Evolutionary conservation across 2,888 invertebrate species (phyloP).

Genomic region (Sepiola atlantica): DNA sequence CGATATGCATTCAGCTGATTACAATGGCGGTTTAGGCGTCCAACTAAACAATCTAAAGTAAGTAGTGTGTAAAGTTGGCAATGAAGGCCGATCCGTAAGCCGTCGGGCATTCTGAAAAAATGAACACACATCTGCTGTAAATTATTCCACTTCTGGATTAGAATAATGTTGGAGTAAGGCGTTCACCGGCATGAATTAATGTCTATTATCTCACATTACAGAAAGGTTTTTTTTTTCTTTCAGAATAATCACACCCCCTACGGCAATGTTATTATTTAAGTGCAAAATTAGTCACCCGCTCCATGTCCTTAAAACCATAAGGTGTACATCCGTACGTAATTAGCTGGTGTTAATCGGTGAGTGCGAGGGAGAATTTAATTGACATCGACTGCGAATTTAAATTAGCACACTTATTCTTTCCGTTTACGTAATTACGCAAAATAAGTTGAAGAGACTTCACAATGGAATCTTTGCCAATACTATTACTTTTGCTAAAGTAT

Average conservation of each 20-base stretch:
- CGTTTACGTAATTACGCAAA: not conserved
- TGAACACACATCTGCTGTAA: not conserved
- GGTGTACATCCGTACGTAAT: not conserved
- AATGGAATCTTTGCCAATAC: no score
- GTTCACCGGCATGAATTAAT: not conserved
- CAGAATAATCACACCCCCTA: not conserved
- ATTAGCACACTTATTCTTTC: not conserved
- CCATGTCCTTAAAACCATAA: not conserved
- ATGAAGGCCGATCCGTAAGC: not conserved
- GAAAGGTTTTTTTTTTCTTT: no score
- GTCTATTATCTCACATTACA: not conserved
- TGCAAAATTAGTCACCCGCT: not conserved
- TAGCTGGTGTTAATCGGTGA: not conserved
- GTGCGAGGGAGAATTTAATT: not conserved
- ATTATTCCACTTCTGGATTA: not conserved
- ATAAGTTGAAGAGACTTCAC: not conserved
- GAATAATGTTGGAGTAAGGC: not conserved
- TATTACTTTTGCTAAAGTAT: no score
- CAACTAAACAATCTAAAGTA: not conserved
- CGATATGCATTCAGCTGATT: slow-evolving; percentile 18
- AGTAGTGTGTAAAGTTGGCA: not conserved
- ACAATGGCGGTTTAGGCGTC: not conserved
- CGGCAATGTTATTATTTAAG: not conserved
- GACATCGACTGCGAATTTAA: not conserved
- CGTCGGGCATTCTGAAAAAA: not conserved